These are phyloP conservation scores for Menidia beryllina DNA, from an alignment of 2,113 vertebrate species.

Conservation along the genomic window DNA sequence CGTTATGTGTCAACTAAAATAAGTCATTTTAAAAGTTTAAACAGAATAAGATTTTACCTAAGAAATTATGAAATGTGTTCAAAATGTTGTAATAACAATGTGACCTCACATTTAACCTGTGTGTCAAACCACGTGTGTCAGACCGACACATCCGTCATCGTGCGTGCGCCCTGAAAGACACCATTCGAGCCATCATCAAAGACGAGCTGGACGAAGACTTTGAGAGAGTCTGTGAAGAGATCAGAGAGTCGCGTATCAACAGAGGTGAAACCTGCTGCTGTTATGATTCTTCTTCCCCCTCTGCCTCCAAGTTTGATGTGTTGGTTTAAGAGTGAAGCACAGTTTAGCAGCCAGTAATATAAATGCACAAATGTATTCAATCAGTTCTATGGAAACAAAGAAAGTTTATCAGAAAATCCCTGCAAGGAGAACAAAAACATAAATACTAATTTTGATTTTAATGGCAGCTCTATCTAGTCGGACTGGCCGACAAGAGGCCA, in stretches of 20 bases:
- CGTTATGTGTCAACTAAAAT: no score
- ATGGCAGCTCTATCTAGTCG: constrained; percentile 5
- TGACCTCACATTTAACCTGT: background rate
- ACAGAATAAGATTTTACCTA: no score
- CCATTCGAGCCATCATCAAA: constrained; percentile 87
- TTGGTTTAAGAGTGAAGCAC: no score
- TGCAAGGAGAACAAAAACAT: background rate
- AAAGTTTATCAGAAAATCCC: background rate
- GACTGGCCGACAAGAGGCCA: background rate
- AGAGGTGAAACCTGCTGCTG: constrained; percentile 80
- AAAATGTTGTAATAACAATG: no score
- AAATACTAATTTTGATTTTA: constrained; percentile 1
- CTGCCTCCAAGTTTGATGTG: background rate
- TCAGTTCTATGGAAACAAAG: background rate
- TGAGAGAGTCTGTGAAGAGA: constrained; percentile 87
- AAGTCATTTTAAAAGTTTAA: no score
- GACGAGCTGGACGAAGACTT: constrained; percentile 91
- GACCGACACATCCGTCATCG: constrained; percentile 90
- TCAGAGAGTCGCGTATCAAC: constrained; percentile 84
- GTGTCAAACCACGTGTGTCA: constrained; percentile 55
- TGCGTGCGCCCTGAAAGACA: constrained; percentile 88
- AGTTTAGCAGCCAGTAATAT: no score
- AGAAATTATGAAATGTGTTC: no score
- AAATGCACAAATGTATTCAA: no score
- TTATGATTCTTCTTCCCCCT: background rate